Evolutionary conservation across 2,797 vertebrate species (phyloP).

Genomic region (Oreochromis grahami): DNA sequence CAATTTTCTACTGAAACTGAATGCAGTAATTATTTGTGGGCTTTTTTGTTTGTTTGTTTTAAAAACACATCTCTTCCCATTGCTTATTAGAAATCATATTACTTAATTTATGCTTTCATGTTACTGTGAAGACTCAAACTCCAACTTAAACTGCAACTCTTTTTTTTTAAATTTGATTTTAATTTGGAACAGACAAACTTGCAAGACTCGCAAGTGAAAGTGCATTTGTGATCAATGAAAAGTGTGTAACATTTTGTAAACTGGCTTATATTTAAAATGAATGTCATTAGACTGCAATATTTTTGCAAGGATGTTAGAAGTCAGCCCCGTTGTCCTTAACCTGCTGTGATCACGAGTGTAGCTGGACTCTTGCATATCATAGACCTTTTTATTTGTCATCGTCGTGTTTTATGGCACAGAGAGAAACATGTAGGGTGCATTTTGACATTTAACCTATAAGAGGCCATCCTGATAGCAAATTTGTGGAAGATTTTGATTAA

Average conservation of each 20-base stretch:
- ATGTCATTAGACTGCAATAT: neutral
- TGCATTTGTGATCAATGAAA: neutral
- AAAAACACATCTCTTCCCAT: neutral
- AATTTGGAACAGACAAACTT: neutral
- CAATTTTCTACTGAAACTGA: neutral
- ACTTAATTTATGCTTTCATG: neutral
- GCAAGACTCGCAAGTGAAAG: neutral
- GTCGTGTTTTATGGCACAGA: neutral
- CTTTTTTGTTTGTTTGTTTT: neutral
- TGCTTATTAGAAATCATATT: neutral
- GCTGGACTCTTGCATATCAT: constrained; percentile 1
- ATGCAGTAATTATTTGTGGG: neutral
- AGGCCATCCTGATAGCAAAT: neutral
- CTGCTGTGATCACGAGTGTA: neutral
- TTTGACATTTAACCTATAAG: neutral
- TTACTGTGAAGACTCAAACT: neutral
- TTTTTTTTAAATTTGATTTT: neutral
- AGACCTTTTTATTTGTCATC: neutral
- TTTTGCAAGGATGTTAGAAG: neutral
- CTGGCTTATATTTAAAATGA: neutral
- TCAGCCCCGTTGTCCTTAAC: neutral
- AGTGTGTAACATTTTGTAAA: neutral
- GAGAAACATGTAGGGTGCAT: neutral
- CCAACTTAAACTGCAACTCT: neutral
- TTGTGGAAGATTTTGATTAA: neutral